phyloP scores from a whole-genome alignment of 1,140 invertebrate species.

The Anastrepha ludens region DNA sequence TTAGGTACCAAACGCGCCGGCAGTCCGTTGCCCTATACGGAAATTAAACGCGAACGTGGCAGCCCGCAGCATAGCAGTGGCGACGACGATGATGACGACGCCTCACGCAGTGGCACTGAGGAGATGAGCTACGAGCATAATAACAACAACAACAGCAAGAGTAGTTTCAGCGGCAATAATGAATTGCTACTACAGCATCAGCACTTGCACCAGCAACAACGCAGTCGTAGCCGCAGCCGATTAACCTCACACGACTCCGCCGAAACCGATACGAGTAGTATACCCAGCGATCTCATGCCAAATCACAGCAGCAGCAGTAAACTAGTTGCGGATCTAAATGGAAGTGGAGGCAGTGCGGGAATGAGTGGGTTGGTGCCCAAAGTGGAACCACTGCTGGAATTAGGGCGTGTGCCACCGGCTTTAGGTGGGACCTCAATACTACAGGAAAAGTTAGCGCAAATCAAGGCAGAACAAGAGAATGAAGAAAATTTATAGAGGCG shows the following conservation, averaged over 20 bases:
- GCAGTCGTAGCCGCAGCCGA: conserved; percentile 59
- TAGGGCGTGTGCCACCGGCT: background rate
- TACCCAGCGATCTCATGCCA: conserved; percentile 65
- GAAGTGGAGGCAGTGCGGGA: conserved; percentile 56
- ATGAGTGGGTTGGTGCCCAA: conserved; percentile 51
- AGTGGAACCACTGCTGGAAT: conserved; percentile 32
- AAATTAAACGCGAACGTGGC: conserved; percentile 70
- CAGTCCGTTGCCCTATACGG: conserved; percentile 65
- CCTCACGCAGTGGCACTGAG: conserved; percentile 56
- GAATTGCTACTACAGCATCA: conserved; percentile 58
- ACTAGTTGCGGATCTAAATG: conserved; percentile 65
- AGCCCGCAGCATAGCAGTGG: conserved; percentile 62
- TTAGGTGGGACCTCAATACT: conserved; percentile 62
- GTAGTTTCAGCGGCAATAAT: conserved; percentile 52
- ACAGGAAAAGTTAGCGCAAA: conserved; percentile 72
- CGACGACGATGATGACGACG: conserved; percentile 62
- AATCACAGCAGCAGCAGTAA: conserved; percentile 54
- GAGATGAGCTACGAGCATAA: conserved; percentile 52
- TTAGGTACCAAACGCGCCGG: conserved; percentile 65
- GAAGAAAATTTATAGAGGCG: conserved; percentile 67
- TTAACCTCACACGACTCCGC: conserved; percentile 71
- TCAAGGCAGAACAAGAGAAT: conserved; percentile 68
- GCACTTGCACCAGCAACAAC: conserved; percentile 31
- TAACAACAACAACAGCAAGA: conserved; percentile 60
- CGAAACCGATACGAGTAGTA: conserved; percentile 68